phyloP scores from a whole-genome alignment of 2,113 vertebrate species.

The Egretta garzetta region DNA sequence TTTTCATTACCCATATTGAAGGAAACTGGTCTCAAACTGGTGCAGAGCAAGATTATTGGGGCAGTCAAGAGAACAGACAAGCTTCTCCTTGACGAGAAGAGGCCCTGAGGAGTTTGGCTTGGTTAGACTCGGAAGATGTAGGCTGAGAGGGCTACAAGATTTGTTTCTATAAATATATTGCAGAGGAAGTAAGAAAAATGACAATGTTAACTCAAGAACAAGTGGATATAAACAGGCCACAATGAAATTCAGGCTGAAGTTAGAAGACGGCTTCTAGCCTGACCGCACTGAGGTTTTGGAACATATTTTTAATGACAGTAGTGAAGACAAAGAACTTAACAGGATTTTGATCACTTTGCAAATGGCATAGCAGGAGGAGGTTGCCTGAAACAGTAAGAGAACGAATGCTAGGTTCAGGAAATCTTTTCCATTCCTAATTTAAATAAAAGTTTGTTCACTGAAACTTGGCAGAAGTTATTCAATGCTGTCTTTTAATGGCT shows the following conservation, averaged over 20 bases:
- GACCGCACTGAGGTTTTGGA: slow-evolving; percentile 44
- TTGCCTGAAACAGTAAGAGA: slow-evolving; percentile 24
- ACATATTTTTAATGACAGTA: slow-evolving; percentile 47
- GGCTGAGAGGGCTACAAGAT: background rate
- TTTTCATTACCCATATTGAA: background rate
- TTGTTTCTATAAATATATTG: background rate
- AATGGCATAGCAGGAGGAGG: slow-evolving; percentile 43
- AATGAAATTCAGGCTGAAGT: slow-evolving; percentile 8
- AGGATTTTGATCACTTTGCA: slow-evolving; percentile 35
- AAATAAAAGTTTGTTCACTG: slow-evolving; percentile 13
- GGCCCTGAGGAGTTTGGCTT: background rate
- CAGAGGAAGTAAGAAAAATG: background rate
- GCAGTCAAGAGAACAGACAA: background rate
- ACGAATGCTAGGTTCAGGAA: slow-evolving; percentile 16
- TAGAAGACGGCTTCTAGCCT: background rate
- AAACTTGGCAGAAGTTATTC: slow-evolving; percentile 33
- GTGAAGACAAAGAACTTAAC: slow-evolving; percentile 51
- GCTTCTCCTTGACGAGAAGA: background rate
- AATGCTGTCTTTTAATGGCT: slow-evolving; percentile 7
- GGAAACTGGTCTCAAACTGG: background rate
- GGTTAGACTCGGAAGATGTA: background rate
- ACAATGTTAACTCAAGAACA: slow-evolving; percentile 1
- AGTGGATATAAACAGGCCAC: slow-evolving; percentile 31
- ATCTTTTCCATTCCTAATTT: slow-evolving; percentile 52
- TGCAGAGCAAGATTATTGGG: background rate